Percentiles rank a stretch among this genome's conserved stretches.
Evolutionary conservation across 1,140 invertebrate genomes (phyloP).

Genomic region (Scaptomyza graminum): DNA sequence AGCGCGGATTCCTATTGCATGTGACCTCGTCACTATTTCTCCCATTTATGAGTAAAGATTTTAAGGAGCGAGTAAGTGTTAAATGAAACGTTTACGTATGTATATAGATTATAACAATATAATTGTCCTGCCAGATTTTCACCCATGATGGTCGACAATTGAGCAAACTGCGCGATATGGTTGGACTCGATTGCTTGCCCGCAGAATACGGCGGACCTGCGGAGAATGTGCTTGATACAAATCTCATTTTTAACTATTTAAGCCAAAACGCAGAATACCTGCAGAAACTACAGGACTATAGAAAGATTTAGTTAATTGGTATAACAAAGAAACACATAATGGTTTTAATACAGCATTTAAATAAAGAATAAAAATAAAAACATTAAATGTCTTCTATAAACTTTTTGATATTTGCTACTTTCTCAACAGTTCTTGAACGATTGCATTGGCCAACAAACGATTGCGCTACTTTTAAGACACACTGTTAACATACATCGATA

Average conservation of each 20-base stretch:
- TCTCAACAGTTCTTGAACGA: too few species aligned
- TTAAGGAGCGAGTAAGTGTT: conserved; percentile 67
- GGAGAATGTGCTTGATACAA: conserved; percentile 68
- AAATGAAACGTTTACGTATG: not conserved
- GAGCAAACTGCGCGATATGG: conserved; percentile 69
- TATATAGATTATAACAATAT: not conserved
- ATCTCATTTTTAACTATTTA: conserved; percentile 70
- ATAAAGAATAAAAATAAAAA: not conserved
- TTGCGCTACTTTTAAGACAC: too few species aligned
- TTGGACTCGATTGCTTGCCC: conserved; percentile 70
- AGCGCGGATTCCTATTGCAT: conserved; percentile 75
- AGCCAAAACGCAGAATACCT: conserved; percentile 61
- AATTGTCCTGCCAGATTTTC: conserved; percentile 55
- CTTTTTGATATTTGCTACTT: too few species aligned
- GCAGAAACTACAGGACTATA: conserved; percentile 63
- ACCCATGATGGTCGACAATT: conserved; percentile 75
- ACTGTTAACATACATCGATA: conserved; percentile 5
- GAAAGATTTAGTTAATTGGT: conserved; percentile 43
- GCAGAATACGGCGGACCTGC: conserved; percentile 76
- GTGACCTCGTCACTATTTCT: conserved; percentile 68
- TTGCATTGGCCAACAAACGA: too few species aligned
- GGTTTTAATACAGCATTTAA: too few species aligned
- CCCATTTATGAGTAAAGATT: conserved; percentile 77
- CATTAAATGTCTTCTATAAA: not conserved
- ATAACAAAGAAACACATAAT: not conserved